Evolutionary conservation across 2,797 vertebrate genomes (phyloP).

Genomic region (Eidolon dupreanum): DNA sequence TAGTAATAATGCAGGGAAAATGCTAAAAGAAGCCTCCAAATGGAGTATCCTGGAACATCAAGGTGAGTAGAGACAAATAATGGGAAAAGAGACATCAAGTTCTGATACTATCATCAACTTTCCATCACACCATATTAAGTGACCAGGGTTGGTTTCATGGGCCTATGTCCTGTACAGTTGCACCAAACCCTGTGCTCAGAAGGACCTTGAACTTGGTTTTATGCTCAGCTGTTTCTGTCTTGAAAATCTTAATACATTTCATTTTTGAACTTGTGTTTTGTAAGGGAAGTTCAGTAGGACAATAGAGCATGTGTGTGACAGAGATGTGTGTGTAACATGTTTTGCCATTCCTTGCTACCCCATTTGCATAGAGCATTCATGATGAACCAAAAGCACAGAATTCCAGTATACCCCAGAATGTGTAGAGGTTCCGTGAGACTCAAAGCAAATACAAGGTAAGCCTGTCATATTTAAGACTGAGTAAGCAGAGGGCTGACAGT

Average conservation of each 20-base stretch:
- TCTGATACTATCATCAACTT: background rate
- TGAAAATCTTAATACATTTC: background rate
- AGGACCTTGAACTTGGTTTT: background rate
- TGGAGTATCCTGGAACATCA: background rate
- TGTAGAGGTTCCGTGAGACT: background rate
- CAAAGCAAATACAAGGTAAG: background rate
- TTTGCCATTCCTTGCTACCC: background rate
- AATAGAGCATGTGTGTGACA: accelerated
- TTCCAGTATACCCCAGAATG: background rate
- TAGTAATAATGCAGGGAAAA: background rate
- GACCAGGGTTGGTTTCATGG: background rate
- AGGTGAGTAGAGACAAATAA: background rate
- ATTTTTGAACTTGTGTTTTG: background rate
- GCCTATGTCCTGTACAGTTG: background rate
- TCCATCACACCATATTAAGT: background rate
- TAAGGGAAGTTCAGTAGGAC: background rate
- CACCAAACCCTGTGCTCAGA: background rate
- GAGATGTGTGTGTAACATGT: background rate
- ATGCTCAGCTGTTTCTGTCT: background rate
- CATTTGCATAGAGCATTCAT: background rate
- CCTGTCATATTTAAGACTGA: background rate
- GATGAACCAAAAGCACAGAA: background rate
- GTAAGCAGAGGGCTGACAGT: background rate
- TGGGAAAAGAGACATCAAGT: background rate
- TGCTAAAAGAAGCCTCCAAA: background rate